Evolutionary conservation across 2,113 vertebrate genomes (phyloP).

Genomic region (Epinephelus cyanopodus): DNA sequence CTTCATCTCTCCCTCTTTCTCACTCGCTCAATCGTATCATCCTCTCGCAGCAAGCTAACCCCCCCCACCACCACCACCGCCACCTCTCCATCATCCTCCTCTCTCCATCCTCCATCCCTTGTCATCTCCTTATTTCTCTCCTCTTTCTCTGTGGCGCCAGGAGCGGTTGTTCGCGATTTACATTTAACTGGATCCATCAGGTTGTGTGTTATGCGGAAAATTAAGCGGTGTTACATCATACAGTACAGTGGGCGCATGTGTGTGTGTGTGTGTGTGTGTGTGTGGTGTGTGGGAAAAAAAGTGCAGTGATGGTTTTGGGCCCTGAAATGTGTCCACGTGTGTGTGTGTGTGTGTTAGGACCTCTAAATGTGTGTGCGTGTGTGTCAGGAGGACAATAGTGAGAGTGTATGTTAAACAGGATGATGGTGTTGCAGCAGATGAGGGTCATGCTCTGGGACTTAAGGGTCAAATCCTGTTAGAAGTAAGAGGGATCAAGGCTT

Average conservation of each 20-base stretch:
- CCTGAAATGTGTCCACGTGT: slow-evolving; percentile 22
- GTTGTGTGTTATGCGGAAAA: slow-evolving; percentile 55
- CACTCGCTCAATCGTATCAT: slow-evolving; percentile 69
- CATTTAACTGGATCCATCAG: slow-evolving; percentile 65
- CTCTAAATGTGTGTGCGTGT: slow-evolving; percentile 27
- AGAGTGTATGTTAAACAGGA: slow-evolving; percentile 78
- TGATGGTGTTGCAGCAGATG: slow-evolving; percentile 74
- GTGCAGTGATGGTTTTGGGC: slow-evolving; percentile 43
- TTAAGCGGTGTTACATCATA: slow-evolving; percentile 61
- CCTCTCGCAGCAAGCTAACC: slow-evolving; percentile 45
- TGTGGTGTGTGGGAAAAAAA: slow-evolving; percentile 18
- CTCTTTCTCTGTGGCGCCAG: slow-evolving; percentile 20
- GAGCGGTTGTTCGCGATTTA: slow-evolving; percentile 34
- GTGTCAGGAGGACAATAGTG: slow-evolving; percentile 66
- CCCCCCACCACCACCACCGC: not conserved
- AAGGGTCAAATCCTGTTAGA: slow-evolving; percentile 85
- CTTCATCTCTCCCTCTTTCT: slow-evolving; percentile 54
- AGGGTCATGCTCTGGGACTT: slow-evolving; percentile 80
- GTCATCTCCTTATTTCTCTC: slow-evolving; percentile 49
- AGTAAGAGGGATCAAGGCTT: slow-evolving; percentile 80
- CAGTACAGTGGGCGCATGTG: slow-evolving; percentile 16
- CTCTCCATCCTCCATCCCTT: slow-evolving; percentile 35
- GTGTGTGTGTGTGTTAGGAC: not conserved
- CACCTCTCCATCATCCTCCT: not conserved
- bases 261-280: slow-evolving; percentile 16